phyloP scores from a whole-genome alignment of 1,140 invertebrate species.

The Drosophila pachea region DNA sequence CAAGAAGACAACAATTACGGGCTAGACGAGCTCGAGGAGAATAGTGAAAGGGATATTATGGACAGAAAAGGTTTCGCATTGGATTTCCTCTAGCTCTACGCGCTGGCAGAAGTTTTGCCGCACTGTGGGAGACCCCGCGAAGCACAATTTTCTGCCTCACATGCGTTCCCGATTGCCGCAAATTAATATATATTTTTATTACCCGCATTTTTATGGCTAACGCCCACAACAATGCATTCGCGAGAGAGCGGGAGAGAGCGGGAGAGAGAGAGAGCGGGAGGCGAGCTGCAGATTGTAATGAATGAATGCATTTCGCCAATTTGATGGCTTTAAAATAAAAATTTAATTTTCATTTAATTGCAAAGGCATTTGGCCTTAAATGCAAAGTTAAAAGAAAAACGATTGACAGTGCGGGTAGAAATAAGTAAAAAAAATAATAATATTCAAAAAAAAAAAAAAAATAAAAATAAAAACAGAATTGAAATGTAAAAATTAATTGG shows the following conservation, averaged over 20 bases:
- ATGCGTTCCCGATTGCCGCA: no score
- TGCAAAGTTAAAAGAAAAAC: conserved; percentile 6
- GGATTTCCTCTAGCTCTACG: no score
- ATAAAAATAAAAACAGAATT: conserved; percentile 27
- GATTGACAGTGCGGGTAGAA: conserved; percentile 16
- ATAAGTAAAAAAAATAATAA: conserved; percentile 22
- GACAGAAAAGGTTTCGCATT: no score
- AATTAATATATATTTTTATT: no score
- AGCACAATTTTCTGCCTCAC: no score
- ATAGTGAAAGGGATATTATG: no score
- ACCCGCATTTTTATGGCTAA: not conserved
- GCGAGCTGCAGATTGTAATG: conserved; percentile 3
- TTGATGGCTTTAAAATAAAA: conserved; percentile 21
- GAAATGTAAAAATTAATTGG: conserved; percentile 58
- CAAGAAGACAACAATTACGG: no score
- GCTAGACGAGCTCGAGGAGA: no score
- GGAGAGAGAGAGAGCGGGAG: no score
- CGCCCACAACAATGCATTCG: not conserved
- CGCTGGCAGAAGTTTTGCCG: no score
- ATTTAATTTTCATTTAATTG: conserved; percentile 25
- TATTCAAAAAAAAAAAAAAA: conserved; percentile 44
- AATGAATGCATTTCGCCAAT: not conserved
- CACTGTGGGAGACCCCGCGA: no score
- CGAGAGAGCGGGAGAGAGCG: not conserved
- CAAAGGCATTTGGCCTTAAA: conserved; percentile 28